These are phyloP conservation scores for Drosophila crucigera DNA, from an alignment of 2,888 invertebrate species.

Conservation along the genomic window DNA sequence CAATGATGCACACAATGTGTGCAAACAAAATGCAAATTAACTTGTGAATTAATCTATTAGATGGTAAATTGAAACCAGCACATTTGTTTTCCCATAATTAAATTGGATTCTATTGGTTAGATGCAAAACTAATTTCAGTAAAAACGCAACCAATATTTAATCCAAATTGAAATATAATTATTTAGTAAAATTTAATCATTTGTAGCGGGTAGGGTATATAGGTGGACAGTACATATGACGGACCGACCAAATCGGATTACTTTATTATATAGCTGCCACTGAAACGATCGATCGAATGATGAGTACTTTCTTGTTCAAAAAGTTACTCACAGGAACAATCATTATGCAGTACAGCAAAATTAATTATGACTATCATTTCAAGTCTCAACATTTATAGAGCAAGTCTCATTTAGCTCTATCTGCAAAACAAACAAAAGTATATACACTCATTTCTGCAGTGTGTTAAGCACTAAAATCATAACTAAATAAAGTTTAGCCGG, in stretches of 20 bases:
- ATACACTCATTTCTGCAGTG: not conserved
- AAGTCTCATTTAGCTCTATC: not conserved
- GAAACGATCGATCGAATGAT: not conserved
- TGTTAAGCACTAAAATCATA: not conserved
- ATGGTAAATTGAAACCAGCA: not conserved
- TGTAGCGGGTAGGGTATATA: not conserved
- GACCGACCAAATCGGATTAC: not conserved
- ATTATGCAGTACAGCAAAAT: not conserved
- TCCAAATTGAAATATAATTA: not conserved
- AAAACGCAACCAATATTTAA: not conserved
- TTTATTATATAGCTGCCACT: not conserved
- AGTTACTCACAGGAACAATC: not conserved
- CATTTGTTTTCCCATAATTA: not conserved
- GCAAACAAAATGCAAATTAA: not conserved
- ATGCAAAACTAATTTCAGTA: not conserved
- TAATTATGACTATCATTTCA: not conserved
- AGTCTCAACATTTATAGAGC: not conserved
- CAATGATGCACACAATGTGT: not conserved
- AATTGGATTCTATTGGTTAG: not conserved
- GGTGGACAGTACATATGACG: not conserved
- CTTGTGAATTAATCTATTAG: not conserved
- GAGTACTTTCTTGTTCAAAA: not conserved
- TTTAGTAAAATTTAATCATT: not conserved
- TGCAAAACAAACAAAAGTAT: not conserved
- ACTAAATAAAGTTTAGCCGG: not conserved